phyloP scores from a whole-genome alignment of 2,888 invertebrate genomes.

The Trimorus sp. region DNA sequence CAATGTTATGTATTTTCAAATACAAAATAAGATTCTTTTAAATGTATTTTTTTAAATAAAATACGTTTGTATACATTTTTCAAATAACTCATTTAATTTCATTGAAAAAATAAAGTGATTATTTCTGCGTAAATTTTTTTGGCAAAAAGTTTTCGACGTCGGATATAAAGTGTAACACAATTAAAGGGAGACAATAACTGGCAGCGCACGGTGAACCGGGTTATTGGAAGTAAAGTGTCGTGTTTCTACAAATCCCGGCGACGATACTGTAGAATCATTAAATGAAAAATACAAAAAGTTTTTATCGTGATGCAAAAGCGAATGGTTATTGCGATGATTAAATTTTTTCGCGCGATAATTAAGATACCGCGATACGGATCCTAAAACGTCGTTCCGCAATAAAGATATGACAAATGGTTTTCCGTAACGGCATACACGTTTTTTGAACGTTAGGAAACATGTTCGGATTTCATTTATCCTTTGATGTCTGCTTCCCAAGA shows the following conservation, averaged over 20 bases:
- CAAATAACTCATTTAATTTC: too few relatives aligned
- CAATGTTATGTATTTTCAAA: too few relatives aligned
- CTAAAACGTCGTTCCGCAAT: slow-evolving; percentile 24
- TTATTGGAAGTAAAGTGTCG: slow-evolving; percentile 47
- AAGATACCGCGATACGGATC: slow-evolving; percentile 35
- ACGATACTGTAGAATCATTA: slow-evolving; percentile 34
- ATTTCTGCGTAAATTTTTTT: too few relatives aligned
- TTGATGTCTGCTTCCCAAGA: too few relatives aligned
- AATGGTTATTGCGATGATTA: slow-evolving; percentile 46
- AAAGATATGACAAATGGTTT: slow-evolving; percentile 44
- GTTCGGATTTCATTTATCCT: slow-evolving; percentile 6
- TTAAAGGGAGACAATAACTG: slow-evolving; percentile 16
- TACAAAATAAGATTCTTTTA: too few relatives aligned
- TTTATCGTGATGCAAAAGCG: slow-evolving; percentile 46
- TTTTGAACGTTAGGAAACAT: slow-evolving; percentile 8
- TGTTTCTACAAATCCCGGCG: slow-evolving; percentile 48
- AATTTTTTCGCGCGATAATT: slow-evolving; percentile 40
- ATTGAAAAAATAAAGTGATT: too few relatives aligned
- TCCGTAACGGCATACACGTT: slow-evolving; percentile 26
- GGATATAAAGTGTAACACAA: not conserved
- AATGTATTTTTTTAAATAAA: too few relatives aligned
- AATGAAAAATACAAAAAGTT: slow-evolving; percentile 42
- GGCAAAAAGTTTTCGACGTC: too few relatives aligned
- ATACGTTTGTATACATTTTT: too few relatives aligned
- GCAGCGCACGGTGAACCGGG: slow-evolving; percentile 25